These are phyloP conservation scores for Sandelia bainsii DNA, from an alignment of 2,797 vertebrate species.

Conservation along the genomic window DNA sequence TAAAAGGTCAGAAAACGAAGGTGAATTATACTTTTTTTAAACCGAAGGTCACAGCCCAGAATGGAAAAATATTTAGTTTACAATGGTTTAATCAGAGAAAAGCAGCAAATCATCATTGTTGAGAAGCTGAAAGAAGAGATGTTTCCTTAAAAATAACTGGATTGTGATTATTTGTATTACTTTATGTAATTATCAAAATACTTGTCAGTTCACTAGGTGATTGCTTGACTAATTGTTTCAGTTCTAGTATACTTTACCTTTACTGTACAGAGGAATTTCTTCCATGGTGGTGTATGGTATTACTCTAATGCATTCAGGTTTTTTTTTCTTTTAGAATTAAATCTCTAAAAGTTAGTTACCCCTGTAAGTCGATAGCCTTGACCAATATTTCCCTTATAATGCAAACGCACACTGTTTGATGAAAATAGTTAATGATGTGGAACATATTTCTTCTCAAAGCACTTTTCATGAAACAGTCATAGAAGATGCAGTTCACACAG, in stretches of 20 bases:
- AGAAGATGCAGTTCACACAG: constrained; percentile 14
- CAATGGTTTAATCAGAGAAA: neutral
- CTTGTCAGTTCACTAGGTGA: no score
- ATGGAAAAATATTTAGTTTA: neutral
- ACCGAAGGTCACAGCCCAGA: no score
- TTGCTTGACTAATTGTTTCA: no score
- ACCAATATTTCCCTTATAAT: neutral
- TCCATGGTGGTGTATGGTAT: neutral
- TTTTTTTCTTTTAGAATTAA: no score
- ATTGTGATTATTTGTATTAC: no score
- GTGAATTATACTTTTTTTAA: no score
- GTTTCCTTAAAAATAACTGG: no score
- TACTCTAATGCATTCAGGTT: no score
- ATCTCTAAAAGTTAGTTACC: no score
- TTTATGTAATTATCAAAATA: no score
- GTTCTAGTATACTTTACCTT: neutral
- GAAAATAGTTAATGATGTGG: neutral
- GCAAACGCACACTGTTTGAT: neutral
- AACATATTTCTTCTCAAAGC: constrained; percentile 5
- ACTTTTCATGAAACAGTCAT: neutral
- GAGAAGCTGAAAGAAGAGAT: neutral
- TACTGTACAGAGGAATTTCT: neutral
- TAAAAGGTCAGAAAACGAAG: no score
- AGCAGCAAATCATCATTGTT: neutral
- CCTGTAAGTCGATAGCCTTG: no score